Evolutionary conservation across 2,113 vertebrate species (phyloP).

Genomic region (Nycticryphes semicollaris): DNA sequence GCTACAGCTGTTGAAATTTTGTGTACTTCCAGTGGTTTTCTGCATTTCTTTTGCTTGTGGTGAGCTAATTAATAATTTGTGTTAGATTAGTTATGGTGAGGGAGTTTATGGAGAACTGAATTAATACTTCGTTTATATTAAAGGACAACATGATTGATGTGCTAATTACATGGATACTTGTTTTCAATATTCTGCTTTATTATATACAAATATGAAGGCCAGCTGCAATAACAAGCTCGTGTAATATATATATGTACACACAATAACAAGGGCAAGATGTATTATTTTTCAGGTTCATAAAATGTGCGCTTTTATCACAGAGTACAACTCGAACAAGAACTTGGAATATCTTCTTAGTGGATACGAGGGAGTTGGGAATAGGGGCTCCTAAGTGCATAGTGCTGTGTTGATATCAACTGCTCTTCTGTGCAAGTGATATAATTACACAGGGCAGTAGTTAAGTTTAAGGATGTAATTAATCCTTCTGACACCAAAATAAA

Average conservation of each 20-base stretch:
- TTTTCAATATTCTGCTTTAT: slow-evolving; percentile 31
- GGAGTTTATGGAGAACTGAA: neutral
- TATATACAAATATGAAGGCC: slow-evolving; percentile 17
- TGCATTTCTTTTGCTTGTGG: neutral
- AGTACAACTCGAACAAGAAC: rapidly evolving
- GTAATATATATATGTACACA: neutral
- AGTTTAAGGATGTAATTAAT: slow-evolving; percentile 12
- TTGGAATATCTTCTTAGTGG: neutral
- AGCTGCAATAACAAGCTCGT: neutral
- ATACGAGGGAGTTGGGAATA: neutral
- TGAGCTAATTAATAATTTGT: slow-evolving; percentile 27
- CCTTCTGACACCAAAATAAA: neutral
- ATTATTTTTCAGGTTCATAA: slow-evolving; percentile 3
- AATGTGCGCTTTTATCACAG: neutral
- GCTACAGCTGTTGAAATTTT: neutral
- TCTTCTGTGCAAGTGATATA: neutral
- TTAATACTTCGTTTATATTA: slow-evolving; percentile 31
- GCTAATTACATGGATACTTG: slow-evolving; percentile 40
- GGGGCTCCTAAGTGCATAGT: rapidly evolving
- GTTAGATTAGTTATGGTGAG: slow-evolving; percentile 3
- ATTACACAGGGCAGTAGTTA: neutral
- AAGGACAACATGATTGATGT: slow-evolving; percentile 37
- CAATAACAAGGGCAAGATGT: neutral
- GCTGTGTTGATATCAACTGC: neutral
- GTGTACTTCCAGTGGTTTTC: neutral